Conservation (phyloP, 2,888 invertebrate genomes). For the Ecliptopera silaceata region DNA sequence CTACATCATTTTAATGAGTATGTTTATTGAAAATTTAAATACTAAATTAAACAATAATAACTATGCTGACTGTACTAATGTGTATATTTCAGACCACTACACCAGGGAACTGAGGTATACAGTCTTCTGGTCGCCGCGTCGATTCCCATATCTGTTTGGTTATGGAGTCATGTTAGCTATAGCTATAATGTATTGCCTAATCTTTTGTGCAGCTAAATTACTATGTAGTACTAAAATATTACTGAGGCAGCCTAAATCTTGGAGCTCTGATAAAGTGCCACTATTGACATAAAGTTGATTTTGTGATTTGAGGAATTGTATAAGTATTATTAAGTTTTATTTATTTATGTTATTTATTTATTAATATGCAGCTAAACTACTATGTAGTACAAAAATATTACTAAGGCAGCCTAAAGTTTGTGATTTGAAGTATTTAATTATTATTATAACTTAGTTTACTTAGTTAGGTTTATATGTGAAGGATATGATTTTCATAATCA, state of each 20-base stretch:
- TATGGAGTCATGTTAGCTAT: conserved; percentile 71
- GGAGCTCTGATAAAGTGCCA: conserved; percentile 44
- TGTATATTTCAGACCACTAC: conserved; percentile 76
- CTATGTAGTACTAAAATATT: conserved; percentile 9
- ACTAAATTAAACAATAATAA: no score
- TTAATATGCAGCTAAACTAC: no score
- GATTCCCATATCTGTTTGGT: conserved; percentile 85
- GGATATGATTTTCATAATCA: no score
- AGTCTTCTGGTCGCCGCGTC: conserved; percentile 90
- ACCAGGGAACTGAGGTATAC: conserved; percentile 85
- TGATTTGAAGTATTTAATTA: no score
- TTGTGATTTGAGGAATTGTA: conserved; percentile 13
- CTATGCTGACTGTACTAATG: no score
- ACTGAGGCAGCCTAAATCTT: conserved; percentile 31
- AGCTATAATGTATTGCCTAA: conserved; percentile 39
- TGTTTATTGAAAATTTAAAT: no score
- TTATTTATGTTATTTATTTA: no score
- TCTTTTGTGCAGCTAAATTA: conserved; percentile 44
- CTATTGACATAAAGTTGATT: conserved; percentile 38
- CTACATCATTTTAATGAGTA: no score
- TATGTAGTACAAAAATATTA: no score
- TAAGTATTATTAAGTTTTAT: background rate
- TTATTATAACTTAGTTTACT: no score
- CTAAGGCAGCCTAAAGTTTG: no score
- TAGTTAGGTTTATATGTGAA: no score